Conservation (phyloP, 2,888 invertebrate genomes). For the Acanthoscelides obtectus region DNA sequence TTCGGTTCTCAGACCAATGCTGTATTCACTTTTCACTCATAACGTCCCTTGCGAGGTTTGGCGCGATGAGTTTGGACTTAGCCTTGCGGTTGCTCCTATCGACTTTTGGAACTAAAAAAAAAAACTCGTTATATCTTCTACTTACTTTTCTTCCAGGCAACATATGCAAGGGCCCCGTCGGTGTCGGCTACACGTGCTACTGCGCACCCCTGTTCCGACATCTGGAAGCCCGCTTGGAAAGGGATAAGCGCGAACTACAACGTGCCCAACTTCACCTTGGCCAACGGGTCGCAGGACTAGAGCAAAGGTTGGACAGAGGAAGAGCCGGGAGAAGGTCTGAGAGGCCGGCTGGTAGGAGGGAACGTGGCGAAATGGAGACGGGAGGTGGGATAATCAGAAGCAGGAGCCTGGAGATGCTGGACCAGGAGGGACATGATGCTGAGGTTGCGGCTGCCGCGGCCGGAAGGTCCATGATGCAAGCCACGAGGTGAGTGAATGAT, state of each 20-base stretch:
- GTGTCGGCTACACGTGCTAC: conserved; percentile 87
- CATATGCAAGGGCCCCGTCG: conserved; percentile 92
- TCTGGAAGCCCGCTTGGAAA: conserved; percentile 77
- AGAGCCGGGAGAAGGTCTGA: conserved; percentile 57
- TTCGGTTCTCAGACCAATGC: too few relatives aligned
- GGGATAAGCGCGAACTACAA: conserved; percentile 74
- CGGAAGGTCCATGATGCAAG: conserved; percentile 34
- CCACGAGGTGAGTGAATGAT: conserved; percentile 20
- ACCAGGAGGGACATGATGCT: conserved; percentile 36
- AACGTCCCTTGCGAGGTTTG: too few relatives aligned
- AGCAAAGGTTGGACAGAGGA: conserved; percentile 65
- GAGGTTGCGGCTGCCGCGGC: conserved; percentile 26
- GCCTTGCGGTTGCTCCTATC: too few relatives aligned
- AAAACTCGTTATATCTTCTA: too few relatives aligned
- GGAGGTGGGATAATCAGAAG: conserved; percentile 54
- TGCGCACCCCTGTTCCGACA: conserved; percentile 89
- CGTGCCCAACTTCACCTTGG: conserved; percentile 72
- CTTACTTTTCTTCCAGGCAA: conserved; percentile 55
- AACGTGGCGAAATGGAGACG: conserved; percentile 53
- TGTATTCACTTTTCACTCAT: too few relatives aligned
- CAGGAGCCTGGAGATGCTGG: conserved; percentile 64
- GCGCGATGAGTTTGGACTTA: too few relatives aligned
- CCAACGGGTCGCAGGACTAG: conserved; percentile 73
- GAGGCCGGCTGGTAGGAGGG: conserved; percentile 52
- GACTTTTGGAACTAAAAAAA: too few relatives aligned